Percentiles rank a stretch among this genome's conserved stretches.
Evolutionary conservation across 2,888 invertebrate species (phyloP).

Genomic region (Amiota mariae): DNA sequence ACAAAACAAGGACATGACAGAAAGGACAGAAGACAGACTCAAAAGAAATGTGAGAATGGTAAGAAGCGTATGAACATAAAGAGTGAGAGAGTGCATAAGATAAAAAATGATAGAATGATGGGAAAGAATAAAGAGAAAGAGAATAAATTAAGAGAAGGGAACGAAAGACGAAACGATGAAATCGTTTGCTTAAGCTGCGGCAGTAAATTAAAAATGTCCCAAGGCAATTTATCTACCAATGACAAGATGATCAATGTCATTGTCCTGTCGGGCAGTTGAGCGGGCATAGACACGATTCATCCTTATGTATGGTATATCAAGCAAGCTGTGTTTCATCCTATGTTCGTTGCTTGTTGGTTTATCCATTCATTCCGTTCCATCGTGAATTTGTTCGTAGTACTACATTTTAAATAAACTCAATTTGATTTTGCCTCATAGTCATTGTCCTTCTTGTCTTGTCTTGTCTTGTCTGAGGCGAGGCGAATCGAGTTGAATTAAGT

Average conservation of each 20-base stretch:
- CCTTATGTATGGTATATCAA: neutral
- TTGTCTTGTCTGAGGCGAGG: too few species aligned
- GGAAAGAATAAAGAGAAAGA: neutral
- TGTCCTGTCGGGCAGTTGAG: constrained; percentile 39
- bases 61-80: too few species aligned
- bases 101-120: neutral
- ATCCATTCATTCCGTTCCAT: too few species aligned
- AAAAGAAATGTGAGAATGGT: neutral
- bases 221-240: constrained; percentile 60
- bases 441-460: too few species aligned
- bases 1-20: constrained; percentile 5
- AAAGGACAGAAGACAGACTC: neutral
- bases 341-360: too few species aligned
- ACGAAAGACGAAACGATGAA: neutral
- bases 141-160: neutral
- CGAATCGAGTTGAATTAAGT: too few species aligned
- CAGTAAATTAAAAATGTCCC: constrained; percentile 65
- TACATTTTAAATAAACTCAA: constrained; percentile 33
- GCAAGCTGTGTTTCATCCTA: too few species aligned
- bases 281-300: neutral
- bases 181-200: constrained; percentile 28
- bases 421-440: neutral
- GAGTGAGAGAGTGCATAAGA: neutral
- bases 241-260: constrained; percentile 54
- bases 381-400: neutral